A percentile compares a stretch with the other conserved stretches of the same genome.
Evolutionary conservation across 2,888 invertebrate species (phyloP).

Genomic region (Tenthredo mesomela): DNA sequence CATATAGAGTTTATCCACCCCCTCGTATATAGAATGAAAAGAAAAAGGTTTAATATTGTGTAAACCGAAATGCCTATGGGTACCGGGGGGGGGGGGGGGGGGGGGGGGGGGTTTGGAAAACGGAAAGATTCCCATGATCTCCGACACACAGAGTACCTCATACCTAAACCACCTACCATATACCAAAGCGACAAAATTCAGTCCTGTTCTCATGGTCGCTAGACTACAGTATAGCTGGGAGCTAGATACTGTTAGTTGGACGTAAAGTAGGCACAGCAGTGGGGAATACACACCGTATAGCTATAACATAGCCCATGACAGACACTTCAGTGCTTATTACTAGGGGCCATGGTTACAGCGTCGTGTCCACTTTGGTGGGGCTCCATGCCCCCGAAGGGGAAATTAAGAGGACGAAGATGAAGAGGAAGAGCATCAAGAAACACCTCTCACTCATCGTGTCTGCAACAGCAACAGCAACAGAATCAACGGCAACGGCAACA

Average conservation of each 20-base stretch:
- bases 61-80: no score
- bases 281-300: neutral
- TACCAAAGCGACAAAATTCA: neutral
- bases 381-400: slow-evolving; percentile 59
- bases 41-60: no score
- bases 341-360: slow-evolving; percentile 48
- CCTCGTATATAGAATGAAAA: no score
- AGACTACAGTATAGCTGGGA: neutral
- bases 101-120: neutral
- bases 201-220: neutral
- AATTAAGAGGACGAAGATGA: slow-evolving; percentile 56
- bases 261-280: slow-evolving; percentile 18
- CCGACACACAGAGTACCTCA: neutral
- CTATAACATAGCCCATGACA: slow-evolving; percentile 58
- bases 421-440: slow-evolving; percentile 54
- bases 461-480: neutral
- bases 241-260: slow-evolving; percentile 46
- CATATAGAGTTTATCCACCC: no score
- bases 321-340: slow-evolving; percentile 56
- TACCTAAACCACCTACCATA: neutral
- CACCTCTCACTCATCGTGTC: slow-evolving; percentile 43
- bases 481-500: neutral
- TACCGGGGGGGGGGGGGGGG: no score
- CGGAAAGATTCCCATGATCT: neutral
- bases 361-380: slow-evolving; percentile 34